These are phyloP conservation scores for Muricea muricata DNA, from an alignment of 92 coral and sea anemone genomes.

Conservation along the genomic window DNA sequence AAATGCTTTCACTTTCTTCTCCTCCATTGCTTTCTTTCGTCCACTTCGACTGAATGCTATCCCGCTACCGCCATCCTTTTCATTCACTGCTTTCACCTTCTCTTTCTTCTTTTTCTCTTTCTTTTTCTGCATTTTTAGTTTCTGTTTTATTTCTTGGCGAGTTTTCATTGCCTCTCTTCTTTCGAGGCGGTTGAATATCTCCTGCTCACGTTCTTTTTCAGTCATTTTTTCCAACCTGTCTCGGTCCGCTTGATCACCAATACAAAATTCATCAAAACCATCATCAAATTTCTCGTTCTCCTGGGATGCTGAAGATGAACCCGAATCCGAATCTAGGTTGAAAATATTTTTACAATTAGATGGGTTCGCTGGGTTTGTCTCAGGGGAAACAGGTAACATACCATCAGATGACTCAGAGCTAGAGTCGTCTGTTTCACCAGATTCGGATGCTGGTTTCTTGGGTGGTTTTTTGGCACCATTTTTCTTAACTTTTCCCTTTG, in stretches of 20 bases:
- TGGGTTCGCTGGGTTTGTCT: not conserved
- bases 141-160: constrained; percentile 90
- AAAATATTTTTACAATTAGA: not conserved
- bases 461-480: constrained; percentile 84
- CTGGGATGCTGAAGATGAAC: constrained; percentile 82
- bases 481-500: constrained; percentile 81
- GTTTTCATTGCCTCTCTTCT: constrained; percentile 96
- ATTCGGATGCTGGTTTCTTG: constrained; percentile 74
- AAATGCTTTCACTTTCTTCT: constrained; percentile 93
- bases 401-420: constrained; percentile 89
- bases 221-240: constrained; percentile 96
- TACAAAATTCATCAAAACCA: constrained; percentile 91
- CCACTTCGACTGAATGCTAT: constrained; percentile 92
- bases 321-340: constrained; percentile 22
- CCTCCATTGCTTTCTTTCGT: constrained; percentile 90
- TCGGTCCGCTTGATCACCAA: constrained; percentile 96
- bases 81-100: constrained; percentile 74
- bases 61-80: constrained; percentile 78
- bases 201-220: constrained; percentile 93
- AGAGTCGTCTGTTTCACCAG: constrained; percentile 88
- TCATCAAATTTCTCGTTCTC: constrained; percentile 91
- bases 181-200: constrained; percentile 92
- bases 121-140: constrained; percentile 83
- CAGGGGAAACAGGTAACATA: constrained; percentile 10
- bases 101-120: constrained; percentile 88